Percentiles rank a stretch among this genome's conserved stretches.
These are phyloP conservation scores for Alces alces DNA, from an alignment of 2,113 vertebrate genomes.

Conservation along the genomic window DNA sequence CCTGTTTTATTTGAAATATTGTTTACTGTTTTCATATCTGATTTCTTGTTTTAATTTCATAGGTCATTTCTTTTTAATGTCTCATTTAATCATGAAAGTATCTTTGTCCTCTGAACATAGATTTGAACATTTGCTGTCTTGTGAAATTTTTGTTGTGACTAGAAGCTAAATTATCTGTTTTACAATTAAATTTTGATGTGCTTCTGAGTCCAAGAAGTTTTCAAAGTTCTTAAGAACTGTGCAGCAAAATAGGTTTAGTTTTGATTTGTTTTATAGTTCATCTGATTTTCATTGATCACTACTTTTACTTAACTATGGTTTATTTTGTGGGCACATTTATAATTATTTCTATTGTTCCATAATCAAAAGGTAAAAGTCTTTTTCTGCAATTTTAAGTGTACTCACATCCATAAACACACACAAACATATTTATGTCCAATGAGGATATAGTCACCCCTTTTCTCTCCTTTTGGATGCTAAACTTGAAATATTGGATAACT, in stretches of 20 bases:
- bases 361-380: neutral
- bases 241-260: neutral
- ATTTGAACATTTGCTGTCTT: neutral
- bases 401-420: neutral
- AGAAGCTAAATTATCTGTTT: neutral
- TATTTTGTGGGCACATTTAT: neutral
- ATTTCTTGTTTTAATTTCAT: neutral
- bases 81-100: neutral
- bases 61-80: neutral
- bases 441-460: rapidly evolving
- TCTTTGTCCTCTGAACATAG: neutral
- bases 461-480: neutral
- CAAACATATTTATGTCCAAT: neutral
- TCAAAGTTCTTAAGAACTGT: neutral
- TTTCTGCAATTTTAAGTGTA: neutral
- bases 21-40: neutral
- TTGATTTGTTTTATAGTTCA: neutral
- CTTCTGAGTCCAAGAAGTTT: neutral
- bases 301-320: neutral
- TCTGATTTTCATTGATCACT: neutral
- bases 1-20: neutral
- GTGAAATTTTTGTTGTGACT: neutral
- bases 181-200: neutral
- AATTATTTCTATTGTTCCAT: neutral
- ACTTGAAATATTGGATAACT: neutral